Percentiles rank a stretch among this genome's conserved stretches.
phyloP scores from a whole-genome alignment of 2,888 invertebrate genomes.

The Colostygia pectinataria region DNA sequence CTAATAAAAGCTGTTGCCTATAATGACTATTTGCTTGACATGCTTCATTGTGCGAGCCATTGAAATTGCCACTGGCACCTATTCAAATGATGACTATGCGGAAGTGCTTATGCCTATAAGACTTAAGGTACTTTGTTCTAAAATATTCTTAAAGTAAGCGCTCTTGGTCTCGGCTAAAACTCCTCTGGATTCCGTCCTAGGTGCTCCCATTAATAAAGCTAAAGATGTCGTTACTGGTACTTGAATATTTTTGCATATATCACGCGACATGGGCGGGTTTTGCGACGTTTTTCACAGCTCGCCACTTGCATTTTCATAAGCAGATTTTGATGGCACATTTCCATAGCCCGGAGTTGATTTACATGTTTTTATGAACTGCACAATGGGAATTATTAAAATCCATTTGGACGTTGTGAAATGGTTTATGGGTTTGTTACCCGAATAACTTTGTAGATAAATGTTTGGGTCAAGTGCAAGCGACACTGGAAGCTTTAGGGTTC shows the following conservation, averaged over 20 bases:
- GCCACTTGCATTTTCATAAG: constrained; percentile 39
- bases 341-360: constrained; percentile 29
- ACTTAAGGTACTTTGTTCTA: too few species aligned
- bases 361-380: constrained; percentile 30
- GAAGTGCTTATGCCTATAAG: too few species aligned
- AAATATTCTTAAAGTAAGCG: too few species aligned
- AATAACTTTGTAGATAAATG: too few species aligned
- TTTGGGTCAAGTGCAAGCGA: too few species aligned
- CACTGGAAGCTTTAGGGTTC: too few species aligned
- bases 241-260: constrained; percentile 43
- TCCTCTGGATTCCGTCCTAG: constrained; percentile 26
- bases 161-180: constrained; percentile 12
- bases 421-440: not conserved
- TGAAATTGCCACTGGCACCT: too few species aligned
- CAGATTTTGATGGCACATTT: constrained; percentile 39
- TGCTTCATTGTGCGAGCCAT: too few species aligned
- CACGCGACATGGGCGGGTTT: constrained; percentile 24
- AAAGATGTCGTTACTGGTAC: constrained; percentile 33
- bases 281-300: constrained; percentile 31
- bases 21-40: too few species aligned
- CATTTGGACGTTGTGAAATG: not conserved
- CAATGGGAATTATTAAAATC: constrained; percentile 9
- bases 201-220: constrained; percentile 36
- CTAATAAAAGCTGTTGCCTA: too few species aligned
- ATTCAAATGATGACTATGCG: too few species aligned